These are phyloP conservation scores for Cryptoblepharus egeriae DNA, from an alignment of 2,797 vertebrate genomes.

Conservation along the genomic window DNA sequence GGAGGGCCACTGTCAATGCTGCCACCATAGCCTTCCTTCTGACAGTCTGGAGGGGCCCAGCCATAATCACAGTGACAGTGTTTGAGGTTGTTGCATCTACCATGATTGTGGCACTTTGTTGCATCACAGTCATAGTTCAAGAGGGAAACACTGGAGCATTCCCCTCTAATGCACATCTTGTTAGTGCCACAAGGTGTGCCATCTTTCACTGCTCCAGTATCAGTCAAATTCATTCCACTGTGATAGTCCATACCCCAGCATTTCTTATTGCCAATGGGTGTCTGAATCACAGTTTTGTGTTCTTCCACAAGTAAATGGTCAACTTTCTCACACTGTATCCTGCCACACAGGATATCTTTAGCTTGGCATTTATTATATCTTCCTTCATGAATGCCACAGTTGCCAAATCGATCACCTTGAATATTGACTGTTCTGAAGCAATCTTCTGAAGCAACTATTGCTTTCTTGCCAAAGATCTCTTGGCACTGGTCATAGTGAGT, in stretches of 20 bases:
- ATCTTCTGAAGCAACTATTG: conserved; percentile 34
- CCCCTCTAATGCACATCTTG: conserved; percentile 55
- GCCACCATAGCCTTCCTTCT: conserved; percentile 58
- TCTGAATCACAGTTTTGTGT: conserved; percentile 38
- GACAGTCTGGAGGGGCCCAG: conserved; percentile 64
- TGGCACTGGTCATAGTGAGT: conserved; percentile 52
- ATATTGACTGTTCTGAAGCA: conserved; percentile 35
- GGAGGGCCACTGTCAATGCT: conserved; percentile 69
- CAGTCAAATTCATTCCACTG: not conserved
- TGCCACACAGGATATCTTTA: conserved; percentile 55
- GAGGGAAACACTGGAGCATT: conserved; percentile 49
- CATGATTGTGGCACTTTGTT: conserved; percentile 57
- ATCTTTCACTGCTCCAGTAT: conserved; percentile 59
- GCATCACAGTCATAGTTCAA: conserved; percentile 48
- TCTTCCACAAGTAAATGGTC: conserved; percentile 33
- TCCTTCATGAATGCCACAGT: conserved; percentile 61
- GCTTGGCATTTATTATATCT: conserved; percentile 50
- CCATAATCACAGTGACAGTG: conserved; percentile 66
- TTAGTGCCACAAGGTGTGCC: conserved; percentile 52
- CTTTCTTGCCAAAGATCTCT: conserved; percentile 59
- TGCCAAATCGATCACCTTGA: conserved; percentile 58
- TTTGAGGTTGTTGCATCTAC: conserved; percentile 63
- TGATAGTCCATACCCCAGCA: conserved; percentile 56
- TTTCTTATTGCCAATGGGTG: conserved; percentile 9
- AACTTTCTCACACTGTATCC: conserved; percentile 61